Percentiles rank a stretch among this genome's conserved stretches.
These are phyloP conservation scores for Picathartes gymnocephalus DNA, from an alignment of 2,113 vertebrate genomes.

Conservation along the genomic window DNA sequence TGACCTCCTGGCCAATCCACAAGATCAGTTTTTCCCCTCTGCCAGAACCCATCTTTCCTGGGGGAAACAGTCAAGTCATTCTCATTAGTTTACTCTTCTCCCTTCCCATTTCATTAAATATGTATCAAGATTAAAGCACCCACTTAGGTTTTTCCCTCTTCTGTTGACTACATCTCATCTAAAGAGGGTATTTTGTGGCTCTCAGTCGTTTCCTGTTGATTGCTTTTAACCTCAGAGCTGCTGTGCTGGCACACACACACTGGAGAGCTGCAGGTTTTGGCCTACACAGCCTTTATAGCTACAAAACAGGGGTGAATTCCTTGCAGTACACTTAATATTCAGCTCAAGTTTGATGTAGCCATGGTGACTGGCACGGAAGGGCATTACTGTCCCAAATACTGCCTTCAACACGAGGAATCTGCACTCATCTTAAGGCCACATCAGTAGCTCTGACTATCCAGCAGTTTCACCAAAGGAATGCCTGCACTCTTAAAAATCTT, in stretches of 20 bases:
- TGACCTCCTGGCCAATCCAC: background rate
- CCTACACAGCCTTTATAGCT: background rate
- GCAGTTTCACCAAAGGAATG: background rate
- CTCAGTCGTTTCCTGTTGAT: background rate
- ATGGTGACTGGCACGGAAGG: constrained; percentile 40
- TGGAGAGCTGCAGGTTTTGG: background rate
- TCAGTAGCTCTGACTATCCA: background rate
- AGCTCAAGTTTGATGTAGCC: constrained; percentile 27
- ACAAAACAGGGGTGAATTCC: background rate
- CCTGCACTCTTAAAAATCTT: background rate
- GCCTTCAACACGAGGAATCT: background rate
- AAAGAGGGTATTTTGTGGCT: constrained; percentile 1
- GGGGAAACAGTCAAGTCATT: background rate
- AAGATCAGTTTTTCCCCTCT: background rate
- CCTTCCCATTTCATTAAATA: constrained; percentile 15
- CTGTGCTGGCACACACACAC: background rate
- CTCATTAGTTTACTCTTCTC: background rate
- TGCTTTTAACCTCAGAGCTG: background rate
- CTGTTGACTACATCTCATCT: background rate
- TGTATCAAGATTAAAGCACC: constrained; percentile 19
- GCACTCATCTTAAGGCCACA: background rate
- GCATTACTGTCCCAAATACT: background rate
- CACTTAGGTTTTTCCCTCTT: background rate
- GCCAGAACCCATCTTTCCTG: background rate
- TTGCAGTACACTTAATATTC: constrained; percentile 33